phyloP scores from a whole-genome alignment of 2,888 invertebrate species.

The Octonoba sinensis region DNA sequence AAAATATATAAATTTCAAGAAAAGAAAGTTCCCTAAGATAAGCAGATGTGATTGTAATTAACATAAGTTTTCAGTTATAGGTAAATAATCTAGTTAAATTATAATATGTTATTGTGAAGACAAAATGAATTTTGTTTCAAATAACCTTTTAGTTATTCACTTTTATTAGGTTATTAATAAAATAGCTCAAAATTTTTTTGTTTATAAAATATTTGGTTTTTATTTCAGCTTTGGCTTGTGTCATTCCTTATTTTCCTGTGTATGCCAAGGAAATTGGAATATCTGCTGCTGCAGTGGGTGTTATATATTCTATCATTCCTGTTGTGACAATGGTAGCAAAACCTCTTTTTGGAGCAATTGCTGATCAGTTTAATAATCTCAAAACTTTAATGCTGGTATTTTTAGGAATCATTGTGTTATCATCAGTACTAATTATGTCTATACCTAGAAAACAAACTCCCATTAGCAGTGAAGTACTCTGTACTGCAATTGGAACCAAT shows the following conservation, averaged over 20 bases:
- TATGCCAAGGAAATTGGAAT: constrained; percentile 62
- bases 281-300: constrained; percentile 64
- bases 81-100: too few species aligned
- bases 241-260: constrained; percentile 64
- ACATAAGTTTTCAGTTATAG: too few species aligned
- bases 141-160: not conserved
- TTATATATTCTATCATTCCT: constrained; percentile 64
- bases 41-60: too few species aligned
- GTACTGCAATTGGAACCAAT: constrained; percentile 36
- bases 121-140: not conserved
- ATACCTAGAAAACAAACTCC: constrained; percentile 47
- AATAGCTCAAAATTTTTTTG: too few species aligned
- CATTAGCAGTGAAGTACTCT: constrained; percentile 44
- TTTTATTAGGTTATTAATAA: not conserved
- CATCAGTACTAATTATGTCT: constrained; percentile 39
- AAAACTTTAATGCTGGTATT: constrained; percentile 40
- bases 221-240: constrained; percentile 58
- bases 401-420: constrained; percentile 44
- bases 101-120: too few species aligned
- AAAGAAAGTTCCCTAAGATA: too few species aligned
- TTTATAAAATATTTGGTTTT: not conserved
- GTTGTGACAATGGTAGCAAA: constrained; percentile 65
- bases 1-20: too few species aligned
- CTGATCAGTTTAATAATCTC: constrained; percentile 62
- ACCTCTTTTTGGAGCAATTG: constrained; percentile 64